phyloP scores from a whole-genome alignment of 2,113 vertebrate genomes.

The Ctenomys sociabilis region DNA sequence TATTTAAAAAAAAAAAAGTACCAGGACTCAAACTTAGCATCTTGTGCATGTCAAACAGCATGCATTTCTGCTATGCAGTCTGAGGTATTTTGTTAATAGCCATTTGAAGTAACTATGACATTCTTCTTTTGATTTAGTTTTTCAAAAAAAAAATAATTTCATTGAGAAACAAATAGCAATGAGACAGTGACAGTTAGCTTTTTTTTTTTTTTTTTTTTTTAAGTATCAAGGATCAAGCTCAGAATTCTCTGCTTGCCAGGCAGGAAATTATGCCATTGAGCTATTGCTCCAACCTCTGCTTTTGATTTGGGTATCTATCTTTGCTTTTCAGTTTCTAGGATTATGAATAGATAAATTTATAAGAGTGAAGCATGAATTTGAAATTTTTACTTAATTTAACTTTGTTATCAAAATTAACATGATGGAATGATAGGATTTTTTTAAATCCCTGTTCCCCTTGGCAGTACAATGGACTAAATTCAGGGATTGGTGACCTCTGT shows the following conservation, averaged over 20 bases:
- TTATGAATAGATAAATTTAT: background rate
- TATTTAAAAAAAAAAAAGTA: no score
- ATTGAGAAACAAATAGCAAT: no score
- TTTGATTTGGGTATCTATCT: background rate
- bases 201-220: no score
- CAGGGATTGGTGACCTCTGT: background rate
- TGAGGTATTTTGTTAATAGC: background rate
- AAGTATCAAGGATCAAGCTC: no score
- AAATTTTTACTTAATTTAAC: conserved; percentile 37
- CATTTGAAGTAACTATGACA: background rate
- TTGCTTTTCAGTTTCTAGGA: conserved; percentile 26
- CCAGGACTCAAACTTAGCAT: no score
- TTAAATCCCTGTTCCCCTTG: background rate
- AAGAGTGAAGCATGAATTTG: background rate
- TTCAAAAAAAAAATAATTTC: no score
- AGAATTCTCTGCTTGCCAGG: no score
- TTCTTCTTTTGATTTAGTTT: conserved; percentile 7
- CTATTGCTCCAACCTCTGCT: background rate
- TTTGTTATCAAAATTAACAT: conserved; percentile 4
- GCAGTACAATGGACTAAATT: background rate
- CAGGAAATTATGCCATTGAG: no score
- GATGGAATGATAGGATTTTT: background rate
- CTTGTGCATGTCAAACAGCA: no score
- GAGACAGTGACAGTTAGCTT: no score
- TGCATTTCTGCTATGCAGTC: background rate